A percentile compares a stretch with the other conserved stretches of the same genome.
phyloP scores from a whole-genome alignment of 2,888 invertebrate species.

The Cyclophora punctaria region DNA sequence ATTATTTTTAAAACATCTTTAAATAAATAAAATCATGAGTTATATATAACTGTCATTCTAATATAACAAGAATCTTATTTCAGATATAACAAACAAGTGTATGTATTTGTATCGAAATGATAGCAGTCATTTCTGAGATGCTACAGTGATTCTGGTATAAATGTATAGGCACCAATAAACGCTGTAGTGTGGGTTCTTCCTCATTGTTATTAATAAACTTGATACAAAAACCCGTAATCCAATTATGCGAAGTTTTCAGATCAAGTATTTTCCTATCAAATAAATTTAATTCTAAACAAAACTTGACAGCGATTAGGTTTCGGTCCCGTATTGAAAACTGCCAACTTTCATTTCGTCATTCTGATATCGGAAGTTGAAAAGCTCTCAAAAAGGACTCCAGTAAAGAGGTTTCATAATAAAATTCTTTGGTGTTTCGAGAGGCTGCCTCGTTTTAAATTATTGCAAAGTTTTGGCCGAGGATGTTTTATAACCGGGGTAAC shows the following conservation, averaged over 20 bases:
- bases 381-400: slow-evolving; percentile 28
- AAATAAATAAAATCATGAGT: too few relatives aligned
- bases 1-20: too few relatives aligned
- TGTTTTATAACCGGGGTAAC: slow-evolving; percentile 25
- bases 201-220: too few relatives aligned
- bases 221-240: not conserved
- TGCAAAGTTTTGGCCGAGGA: slow-evolving; percentile 27
- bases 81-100: too few relatives aligned
- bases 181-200: too few relatives aligned
- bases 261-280: slow-evolving; percentile 4
- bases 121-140: too few relatives aligned
- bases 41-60: too few relatives aligned
- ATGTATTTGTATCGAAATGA: too few relatives aligned
- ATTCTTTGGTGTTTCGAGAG: slow-evolving; percentile 33
- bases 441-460: slow-evolving; percentile 32
- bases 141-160: too few relatives aligned
- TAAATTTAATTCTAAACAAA: slow-evolving; percentile 7
- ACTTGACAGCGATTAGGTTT: slow-evolving; percentile 17
- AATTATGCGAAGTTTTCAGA: not conserved
- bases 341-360: slow-evolving; percentile 29
- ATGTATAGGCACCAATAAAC: too few relatives aligned
- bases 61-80: too few relatives aligned
- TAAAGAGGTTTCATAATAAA: slow-evolving; percentile 35
- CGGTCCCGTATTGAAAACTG: slow-evolving; percentile 23
- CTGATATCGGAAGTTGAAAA: slow-evolving; percentile 28